A percentile compares a stretch with the other conserved stretches of the same genome.
Evolutionary conservation across 2,888 invertebrate species (phyloP).

Genomic region (Caenorhabditis sp.): DNA sequence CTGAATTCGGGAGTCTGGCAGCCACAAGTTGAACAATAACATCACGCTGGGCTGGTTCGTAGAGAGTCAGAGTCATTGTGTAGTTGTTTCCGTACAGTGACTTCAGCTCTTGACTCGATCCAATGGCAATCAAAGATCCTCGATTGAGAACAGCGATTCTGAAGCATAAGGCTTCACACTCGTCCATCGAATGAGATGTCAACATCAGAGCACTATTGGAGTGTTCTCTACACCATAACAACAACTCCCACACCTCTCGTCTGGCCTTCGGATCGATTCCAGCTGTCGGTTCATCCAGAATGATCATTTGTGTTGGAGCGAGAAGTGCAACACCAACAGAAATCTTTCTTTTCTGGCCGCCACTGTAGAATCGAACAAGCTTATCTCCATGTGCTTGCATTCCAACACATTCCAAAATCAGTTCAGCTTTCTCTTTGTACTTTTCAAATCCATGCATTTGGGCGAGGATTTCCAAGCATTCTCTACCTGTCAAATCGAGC

Average conservation of each 20-base stretch:
- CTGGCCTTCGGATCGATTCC: slow-evolving; percentile 86
- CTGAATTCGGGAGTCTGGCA: too few species aligned
- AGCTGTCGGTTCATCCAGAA: slow-evolving; percentile 85
- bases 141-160: slow-evolving; percentile 77
- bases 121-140: slow-evolving; percentile 76
- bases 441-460: slow-evolving; percentile 49
- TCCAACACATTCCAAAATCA: slow-evolving; percentile 69
- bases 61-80: slow-evolving; percentile 70
- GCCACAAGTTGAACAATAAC: too few species aligned
- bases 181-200: slow-evolving; percentile 84
- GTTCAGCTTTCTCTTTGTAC: slow-evolving; percentile 47
- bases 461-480: slow-evolving; percentile 51
- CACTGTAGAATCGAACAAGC: slow-evolving; percentile 83
- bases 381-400: slow-evolving; percentile 73
- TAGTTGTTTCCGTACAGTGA: slow-evolving; percentile 76
- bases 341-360: slow-evolving; percentile 90
- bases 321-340: slow-evolving; percentile 90
- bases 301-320: slow-evolving; percentile 87
- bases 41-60: too few species aligned
- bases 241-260: slow-evolving; percentile 85
- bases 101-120: slow-evolving; percentile 77
- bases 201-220: slow-evolving; percentile 84
- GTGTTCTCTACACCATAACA: slow-evolving; percentile 44
- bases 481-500: slow-evolving; percentile 73
- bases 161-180: slow-evolving; percentile 76